Conservation (phyloP, 2,888 invertebrate species). For the Deilephila porcellus region DNA sequence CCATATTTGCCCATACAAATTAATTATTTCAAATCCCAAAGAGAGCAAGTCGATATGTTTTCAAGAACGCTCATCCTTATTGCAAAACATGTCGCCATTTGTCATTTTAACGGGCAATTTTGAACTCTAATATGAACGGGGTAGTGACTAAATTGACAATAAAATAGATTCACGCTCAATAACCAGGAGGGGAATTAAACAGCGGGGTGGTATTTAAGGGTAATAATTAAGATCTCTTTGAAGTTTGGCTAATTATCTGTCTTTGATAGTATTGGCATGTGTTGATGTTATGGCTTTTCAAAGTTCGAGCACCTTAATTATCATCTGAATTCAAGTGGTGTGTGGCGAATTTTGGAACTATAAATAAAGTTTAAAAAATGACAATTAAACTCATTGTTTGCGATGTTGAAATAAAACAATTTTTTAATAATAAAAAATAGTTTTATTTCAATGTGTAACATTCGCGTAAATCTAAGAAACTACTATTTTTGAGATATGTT, state of each 20-base stretch:
- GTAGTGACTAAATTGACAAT: neutral
- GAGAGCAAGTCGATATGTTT: conserved; percentile 19
- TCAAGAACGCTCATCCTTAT: conserved; percentile 13
- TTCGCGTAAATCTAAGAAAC: too few species aligned
- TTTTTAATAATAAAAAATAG: too few species aligned
- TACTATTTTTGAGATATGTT: too few species aligned
- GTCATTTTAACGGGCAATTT: neutral
- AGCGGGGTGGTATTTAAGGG: neutral
- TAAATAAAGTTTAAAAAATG: too few species aligned
- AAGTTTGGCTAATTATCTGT: conserved; percentile 16
- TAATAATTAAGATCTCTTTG: conserved; percentile 18
- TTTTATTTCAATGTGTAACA: too few species aligned
- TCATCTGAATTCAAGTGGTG: too few species aligned
- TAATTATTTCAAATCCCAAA: neutral
- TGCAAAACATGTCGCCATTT: conserved; percentile 19
- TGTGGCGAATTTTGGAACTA: neutral
- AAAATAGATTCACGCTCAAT: neutral
- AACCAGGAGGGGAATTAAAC: conserved; percentile 7
- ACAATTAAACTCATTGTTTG: too few species aligned
- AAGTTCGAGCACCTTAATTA: neutral
- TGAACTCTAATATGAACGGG: neutral
- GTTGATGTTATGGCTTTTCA: neutral
- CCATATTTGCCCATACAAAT: neutral
- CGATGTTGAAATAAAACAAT: too few species aligned
- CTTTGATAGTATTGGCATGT: neutral